Evolutionary conservation across 2,797 vertebrate species (phyloP).

Genomic region (Tauraco hartlaubi): DNA sequence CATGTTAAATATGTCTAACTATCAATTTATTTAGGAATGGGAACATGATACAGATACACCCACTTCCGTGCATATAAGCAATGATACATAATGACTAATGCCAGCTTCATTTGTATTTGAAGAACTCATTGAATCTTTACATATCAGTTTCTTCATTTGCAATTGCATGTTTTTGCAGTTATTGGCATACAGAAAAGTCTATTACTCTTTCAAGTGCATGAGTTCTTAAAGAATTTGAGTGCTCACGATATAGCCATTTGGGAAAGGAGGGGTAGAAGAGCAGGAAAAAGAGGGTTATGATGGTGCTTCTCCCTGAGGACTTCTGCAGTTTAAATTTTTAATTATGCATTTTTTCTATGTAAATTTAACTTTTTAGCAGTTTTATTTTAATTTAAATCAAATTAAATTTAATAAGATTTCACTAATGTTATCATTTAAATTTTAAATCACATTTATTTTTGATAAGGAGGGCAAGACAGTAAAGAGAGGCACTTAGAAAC

Average conservation of each 20-base stretch:
- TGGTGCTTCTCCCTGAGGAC: neutral
- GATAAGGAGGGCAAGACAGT: neutral
- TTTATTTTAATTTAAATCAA: constrained; percentile 10
- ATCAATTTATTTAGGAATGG: constrained; percentile 2
- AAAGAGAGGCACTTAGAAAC: neutral
- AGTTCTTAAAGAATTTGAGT: neutral
- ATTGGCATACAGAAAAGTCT: neutral
- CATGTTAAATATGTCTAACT: constrained; percentile 1
- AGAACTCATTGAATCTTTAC: constrained; percentile 1
- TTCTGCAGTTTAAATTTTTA: neutral
- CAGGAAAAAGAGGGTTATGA: neutral
- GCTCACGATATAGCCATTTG: neutral
- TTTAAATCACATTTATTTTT: constrained; percentile 31
- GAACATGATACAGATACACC: neutral
- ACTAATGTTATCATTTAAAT: neutral
- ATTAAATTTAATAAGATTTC: constrained; percentile 1
- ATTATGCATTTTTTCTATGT: neutral
- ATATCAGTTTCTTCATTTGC: neutral
- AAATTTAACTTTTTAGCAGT: neutral
- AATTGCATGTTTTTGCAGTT: neutral
- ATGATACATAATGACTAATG: constrained; percentile 2
- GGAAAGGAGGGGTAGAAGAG: neutral
- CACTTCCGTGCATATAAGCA: neutral
- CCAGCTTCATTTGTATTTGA: constrained; percentile 11
- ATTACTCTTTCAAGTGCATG: neutral